phyloP scores from a whole-genome alignment of 2,888 invertebrate genomes.

The Dryobotodes eremita region DNA sequence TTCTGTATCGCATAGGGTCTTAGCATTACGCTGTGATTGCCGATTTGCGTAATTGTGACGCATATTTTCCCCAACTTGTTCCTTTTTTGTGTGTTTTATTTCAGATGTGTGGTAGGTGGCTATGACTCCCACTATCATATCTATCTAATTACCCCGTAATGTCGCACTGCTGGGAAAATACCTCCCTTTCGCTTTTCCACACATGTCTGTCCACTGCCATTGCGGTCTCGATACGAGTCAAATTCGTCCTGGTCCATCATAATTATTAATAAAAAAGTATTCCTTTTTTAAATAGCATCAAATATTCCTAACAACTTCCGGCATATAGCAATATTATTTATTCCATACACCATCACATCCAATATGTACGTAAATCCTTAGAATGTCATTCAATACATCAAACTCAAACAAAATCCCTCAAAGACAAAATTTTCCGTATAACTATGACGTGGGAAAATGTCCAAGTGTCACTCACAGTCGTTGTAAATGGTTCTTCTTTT shows the following conservation, averaged over 20 bases:
- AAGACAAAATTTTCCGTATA: neutral
- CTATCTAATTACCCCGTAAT: neutral
- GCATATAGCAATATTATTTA: neutral
- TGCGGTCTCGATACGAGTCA: neutral
- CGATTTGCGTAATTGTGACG: too few species aligned
- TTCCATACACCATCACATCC: neutral
- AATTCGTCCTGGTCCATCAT: neutral
- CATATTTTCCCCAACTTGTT: too few species aligned
- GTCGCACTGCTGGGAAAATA: neutral
- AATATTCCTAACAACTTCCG: neutral
- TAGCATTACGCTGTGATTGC: too few species aligned
- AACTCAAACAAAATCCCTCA: neutral
- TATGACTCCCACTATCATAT: too few species aligned
- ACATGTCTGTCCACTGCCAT: neutral
- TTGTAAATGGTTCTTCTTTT: neutral
- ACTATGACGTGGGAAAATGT: neutral
- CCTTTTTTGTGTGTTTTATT: too few species aligned
- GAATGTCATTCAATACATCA: neutral
- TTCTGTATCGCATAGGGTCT: too few species aligned
- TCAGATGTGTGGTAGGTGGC: neutral
- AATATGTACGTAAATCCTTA: neutral
- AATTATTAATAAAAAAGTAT: neutral
- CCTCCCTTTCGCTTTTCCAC: neutral
- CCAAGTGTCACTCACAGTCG: constrained; percentile 7
- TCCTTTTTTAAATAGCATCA: neutral